A percentile compares a stretch with the other conserved stretches of the same genome.
phyloP scores from a whole-genome alignment of 2,113 vertebrate genomes.

The Dromiciops gliroides region DNA sequence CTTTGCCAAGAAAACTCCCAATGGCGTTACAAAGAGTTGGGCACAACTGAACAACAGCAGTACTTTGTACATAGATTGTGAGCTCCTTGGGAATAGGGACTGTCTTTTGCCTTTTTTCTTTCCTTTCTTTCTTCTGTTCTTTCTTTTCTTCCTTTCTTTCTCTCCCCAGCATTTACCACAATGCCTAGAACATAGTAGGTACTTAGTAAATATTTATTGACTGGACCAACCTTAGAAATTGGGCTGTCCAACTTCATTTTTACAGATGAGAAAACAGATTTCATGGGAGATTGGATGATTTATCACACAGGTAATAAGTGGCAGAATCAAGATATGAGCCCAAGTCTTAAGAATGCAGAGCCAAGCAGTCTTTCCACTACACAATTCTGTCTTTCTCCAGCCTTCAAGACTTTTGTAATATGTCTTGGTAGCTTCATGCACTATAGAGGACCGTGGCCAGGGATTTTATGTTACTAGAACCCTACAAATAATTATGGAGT shows the following conservation, averaged over 20 bases:
- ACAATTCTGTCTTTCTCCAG: neutral
- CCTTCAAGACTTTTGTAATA: neutral
- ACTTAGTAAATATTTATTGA: too few species aligned
- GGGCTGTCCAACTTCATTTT: neutral
- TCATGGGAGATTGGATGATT: too few species aligned
- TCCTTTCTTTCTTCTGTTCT: too few species aligned
- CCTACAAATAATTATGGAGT: neutral
- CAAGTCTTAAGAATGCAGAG: neutral
- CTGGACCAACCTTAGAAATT: neutral
- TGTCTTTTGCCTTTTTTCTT: neutral
- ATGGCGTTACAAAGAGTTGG: too few species aligned
- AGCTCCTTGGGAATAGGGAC: neutral
- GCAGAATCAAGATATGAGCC: neutral
- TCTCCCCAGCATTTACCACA: too few species aligned
- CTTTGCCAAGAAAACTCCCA: too few species aligned
- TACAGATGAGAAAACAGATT: neutral
- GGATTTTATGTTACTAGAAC: neutral
- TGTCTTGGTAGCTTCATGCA: neutral
- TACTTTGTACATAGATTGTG: too few species aligned
- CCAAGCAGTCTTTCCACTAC: neutral
- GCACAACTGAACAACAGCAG: too few species aligned
- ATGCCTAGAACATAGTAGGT: too few species aligned
- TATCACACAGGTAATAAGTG: too few species aligned
- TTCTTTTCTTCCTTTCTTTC: too few species aligned
- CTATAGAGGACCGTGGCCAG: too few species aligned